Conservation (phyloP, 2,113 vertebrate species). For the Vulpes lagopus region DNA sequence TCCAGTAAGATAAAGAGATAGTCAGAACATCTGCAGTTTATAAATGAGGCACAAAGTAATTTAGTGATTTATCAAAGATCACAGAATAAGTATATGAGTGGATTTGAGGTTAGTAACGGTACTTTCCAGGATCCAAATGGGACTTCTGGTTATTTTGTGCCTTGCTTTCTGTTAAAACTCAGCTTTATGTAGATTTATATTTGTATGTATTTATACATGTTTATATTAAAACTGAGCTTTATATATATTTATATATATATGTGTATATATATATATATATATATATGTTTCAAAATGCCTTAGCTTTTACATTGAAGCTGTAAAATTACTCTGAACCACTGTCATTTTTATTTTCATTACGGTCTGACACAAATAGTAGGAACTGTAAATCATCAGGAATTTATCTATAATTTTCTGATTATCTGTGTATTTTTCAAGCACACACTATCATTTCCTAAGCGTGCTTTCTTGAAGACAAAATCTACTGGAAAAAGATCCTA, state of each 20-base stretch:
- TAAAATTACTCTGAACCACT: constrained; percentile 38
- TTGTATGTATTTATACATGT: no score
- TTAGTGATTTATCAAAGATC: not conserved
- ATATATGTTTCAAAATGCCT: not conserved
- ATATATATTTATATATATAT: not conserved
- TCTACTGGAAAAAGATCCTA: not conserved
- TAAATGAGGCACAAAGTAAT: constrained; percentile 15
- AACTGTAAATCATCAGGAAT: constrained; percentile 17
- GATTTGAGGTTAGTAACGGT: not conserved
- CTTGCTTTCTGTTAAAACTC: constrained; percentile 37
- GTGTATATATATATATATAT: not conserved
- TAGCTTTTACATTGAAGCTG: constrained; percentile 5
- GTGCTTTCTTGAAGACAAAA: not conserved
- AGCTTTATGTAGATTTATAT: not conserved
- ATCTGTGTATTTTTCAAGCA: not conserved
- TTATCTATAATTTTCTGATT: constrained; percentile 57
- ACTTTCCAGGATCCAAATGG: not conserved
- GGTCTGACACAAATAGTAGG: not conserved
- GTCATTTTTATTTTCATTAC: constrained; percentile 6
- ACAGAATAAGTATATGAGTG: not conserved
- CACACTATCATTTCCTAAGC: not conserved
- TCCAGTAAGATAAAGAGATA: not conserved
- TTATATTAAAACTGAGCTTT: not conserved
- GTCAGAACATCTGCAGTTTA: constrained; percentile 8
- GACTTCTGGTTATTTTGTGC: not conserved